Evolutionary conservation across 2,113 vertebrate species (phyloP).

Genomic region (Ciconia maguari): DNA sequence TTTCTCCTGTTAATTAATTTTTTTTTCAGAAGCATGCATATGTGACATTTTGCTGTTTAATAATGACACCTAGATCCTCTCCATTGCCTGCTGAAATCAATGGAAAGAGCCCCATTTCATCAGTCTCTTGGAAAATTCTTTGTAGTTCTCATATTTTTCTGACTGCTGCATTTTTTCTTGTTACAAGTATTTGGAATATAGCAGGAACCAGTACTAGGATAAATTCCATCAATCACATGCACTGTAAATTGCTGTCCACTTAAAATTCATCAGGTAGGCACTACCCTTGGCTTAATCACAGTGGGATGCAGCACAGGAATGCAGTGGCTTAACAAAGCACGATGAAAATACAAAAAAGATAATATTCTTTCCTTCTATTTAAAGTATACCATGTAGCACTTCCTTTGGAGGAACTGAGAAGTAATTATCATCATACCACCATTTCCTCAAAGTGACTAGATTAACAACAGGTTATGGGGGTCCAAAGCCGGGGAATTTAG

Average conservation of each 20-base stretch:
- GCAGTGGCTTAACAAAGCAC: not conserved
- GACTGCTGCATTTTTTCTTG: not conserved
- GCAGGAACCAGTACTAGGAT: not conserved
- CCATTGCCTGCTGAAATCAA: not conserved
- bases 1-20: not conserved
- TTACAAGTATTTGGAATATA: not conserved
- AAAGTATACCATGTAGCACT: not conserved
- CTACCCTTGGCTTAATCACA: not conserved
- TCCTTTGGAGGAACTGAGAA: constrained; percentile 8
- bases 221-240: not conserved
- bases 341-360: not conserved
- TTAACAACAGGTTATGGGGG: not conserved
- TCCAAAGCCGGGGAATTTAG: not conserved
- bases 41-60: not conserved
- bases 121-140: not conserved
- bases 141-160: not conserved
- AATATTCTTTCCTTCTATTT: not conserved
- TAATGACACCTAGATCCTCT: not conserved
- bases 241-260: not conserved
- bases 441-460: not conserved
- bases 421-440: not conserved
- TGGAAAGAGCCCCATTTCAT: not conserved
- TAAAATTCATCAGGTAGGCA: not conserved
- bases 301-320: not conserved
- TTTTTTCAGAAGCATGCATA: not conserved